Evolutionary conservation across 2,113 vertebrate genomes (phyloP).

Genomic region (Tretioscincus oriximinensis): DNA sequence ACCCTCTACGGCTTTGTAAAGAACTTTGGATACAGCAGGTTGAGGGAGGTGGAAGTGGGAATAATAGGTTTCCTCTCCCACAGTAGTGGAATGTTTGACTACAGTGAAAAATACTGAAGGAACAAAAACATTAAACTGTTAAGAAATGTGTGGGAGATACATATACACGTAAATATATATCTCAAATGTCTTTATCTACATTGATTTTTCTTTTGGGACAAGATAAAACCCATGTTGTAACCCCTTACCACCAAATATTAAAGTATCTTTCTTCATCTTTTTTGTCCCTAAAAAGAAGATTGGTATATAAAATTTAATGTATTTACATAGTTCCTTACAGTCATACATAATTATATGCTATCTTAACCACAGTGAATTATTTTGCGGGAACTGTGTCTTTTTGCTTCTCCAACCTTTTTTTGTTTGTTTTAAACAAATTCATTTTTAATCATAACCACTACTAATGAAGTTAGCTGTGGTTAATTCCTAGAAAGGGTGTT

Average conservation of each 20-base stretch:
- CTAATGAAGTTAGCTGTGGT: not conserved
- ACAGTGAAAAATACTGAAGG: conserved; percentile 72
- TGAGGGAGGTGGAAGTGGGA: conserved; percentile 63
- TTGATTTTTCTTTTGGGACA: not conserved
- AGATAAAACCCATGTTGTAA: not conserved
- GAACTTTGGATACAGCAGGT: conserved; percentile 98
- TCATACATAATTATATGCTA: not conserved
- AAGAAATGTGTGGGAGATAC: conserved; percentile 63
- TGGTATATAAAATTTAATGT: not conserved
- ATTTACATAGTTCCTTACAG: not conserved
- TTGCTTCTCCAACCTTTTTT: not conserved
- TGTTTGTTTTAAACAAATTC: not conserved
- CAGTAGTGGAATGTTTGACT: conserved; percentile 73
- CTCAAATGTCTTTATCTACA: not conserved
- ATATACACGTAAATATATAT: too few relatives aligned
- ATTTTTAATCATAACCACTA: not conserved
- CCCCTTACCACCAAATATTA: not conserved
- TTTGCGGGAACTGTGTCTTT: not conserved
- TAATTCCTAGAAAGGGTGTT: not conserved
- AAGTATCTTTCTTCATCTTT: not conserved
- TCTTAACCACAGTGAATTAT: not conserved
- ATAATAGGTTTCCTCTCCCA: not conserved
- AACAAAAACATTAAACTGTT: conserved; percentile 71
- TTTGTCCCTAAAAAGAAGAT: not conserved
- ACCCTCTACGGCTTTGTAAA: conserved; percentile 95